These are phyloP conservation scores for Coccyzus lansbergi DNA, from an alignment of 2,797 vertebrate genomes.

Conservation along the genomic window DNA sequence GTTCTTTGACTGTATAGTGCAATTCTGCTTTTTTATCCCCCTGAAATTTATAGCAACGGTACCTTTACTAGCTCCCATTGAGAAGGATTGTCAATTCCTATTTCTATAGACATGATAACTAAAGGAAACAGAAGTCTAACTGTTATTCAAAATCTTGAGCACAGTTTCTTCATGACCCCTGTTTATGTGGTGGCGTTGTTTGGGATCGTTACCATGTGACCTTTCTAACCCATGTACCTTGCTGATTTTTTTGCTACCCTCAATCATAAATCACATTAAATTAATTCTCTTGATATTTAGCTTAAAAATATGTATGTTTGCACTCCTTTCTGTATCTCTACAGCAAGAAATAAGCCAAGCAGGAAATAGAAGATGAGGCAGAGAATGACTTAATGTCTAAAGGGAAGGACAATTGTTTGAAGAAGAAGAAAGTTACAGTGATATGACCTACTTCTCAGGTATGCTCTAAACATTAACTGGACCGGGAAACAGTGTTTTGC, in stretches of 20 bases:
- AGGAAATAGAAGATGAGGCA: background rate
- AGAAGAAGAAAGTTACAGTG: background rate
- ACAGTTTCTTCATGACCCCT: background rate
- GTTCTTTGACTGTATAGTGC: background rate
- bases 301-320: background rate
- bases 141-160: background rate
- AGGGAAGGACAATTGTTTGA: background rate
- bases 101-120: background rate
- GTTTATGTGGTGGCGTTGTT: background rate
- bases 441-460: background rate
- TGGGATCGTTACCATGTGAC: background rate
- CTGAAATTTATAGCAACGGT: accelerated
- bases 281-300: background rate
- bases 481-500: no score
- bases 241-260: background rate
- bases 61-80: background rate
- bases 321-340: background rate
- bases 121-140: background rate
- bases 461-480: background rate
- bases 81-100: background rate
- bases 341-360: background rate
- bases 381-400: slow-evolving; percentile 7
- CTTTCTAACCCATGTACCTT: background rate
- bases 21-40: background rate
- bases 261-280: background rate